Percentiles rank a stretch among this genome's conserved stretches.
These are phyloP conservation scores for Sanderia malayensis DNA, from an alignment of 30 jellyfish, hydroid and myxozoan species.

Conservation along the genomic window DNA sequence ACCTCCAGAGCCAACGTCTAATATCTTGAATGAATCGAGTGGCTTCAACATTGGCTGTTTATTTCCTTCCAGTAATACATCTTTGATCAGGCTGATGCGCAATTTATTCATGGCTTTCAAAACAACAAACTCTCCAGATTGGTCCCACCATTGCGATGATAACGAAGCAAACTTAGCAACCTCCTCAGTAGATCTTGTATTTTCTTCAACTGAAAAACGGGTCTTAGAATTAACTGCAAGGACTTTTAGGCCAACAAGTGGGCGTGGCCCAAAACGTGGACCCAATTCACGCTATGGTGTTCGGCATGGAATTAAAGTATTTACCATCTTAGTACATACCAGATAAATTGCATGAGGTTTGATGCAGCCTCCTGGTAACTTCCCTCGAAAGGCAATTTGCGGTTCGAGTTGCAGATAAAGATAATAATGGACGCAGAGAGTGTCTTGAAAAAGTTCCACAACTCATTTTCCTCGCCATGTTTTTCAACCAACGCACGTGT, in stretches of 20 bases:
- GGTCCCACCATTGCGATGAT: constrained; percentile 84
- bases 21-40: constrained; percentile 48
- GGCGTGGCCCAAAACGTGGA: too few relatives aligned
- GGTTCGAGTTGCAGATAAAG: background rate
- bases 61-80: constrained; percentile 11
- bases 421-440: background rate
- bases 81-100: constrained; percentile 70
- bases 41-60: constrained; percentile 33
- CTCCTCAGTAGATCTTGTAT: constrained; percentile 60
- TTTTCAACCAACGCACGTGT: too few relatives aligned
- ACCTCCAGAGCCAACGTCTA: constrained; percentile 98
- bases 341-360: background rate
- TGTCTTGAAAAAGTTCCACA: background rate
- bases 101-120: constrained; percentile 73
- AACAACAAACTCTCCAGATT: constrained; percentile 59
- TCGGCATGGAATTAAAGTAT: too few relatives aligned
- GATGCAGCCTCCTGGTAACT: background rate
- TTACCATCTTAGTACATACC: too few relatives aligned
- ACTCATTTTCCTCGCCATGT: background rate
- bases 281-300: too few relatives aligned
- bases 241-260: too few relatives aligned
- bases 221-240: too few relatives aligned
- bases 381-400: background rate
- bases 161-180: constrained; percentile 59
- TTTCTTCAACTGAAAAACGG: constrained; percentile 12